Conservation (phyloP, 2,888 invertebrate species). For the Cataglyphis cursor region DNA sequence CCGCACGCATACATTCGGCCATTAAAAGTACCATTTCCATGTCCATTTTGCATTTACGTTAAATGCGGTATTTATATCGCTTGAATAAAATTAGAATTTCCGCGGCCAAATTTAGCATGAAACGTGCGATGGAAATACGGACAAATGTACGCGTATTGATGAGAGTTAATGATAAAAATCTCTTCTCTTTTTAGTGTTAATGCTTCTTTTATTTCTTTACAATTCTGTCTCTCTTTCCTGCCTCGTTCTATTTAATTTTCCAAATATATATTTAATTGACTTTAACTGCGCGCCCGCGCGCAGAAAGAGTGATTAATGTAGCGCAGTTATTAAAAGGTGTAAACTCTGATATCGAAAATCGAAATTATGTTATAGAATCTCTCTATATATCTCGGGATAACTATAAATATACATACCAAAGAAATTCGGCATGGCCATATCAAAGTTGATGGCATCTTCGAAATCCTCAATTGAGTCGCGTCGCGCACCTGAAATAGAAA, state of each 20-base stretch:
- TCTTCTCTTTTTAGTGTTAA: background rate
- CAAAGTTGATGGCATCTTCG: background rate
- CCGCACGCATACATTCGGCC: background rate
- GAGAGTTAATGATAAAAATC: conserved; percentile 11
- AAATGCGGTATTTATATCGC: conserved; percentile 1
- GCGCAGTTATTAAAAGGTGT: background rate
- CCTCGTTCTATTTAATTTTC: background rate
- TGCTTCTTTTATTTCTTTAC: background rate
- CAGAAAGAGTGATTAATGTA: background rate
- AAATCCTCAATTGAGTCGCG: conserved; percentile 63
- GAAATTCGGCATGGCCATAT: background rate
- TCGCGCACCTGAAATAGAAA: conserved; percentile 68
- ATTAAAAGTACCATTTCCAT: conserved; percentile 9
- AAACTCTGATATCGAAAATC: background rate
- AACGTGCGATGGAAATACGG: background rate
- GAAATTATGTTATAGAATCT: background rate
- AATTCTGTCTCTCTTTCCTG: background rate
- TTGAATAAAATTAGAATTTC: conserved; percentile 18
- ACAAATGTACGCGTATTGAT: background rate
- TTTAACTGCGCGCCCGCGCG: background rate
- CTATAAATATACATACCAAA: conserved; percentile 35
- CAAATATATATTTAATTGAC: background rate
- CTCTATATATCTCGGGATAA: background rate
- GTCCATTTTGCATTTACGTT: background rate
- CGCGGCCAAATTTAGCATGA: background rate